A percentile compares a stretch with the other conserved stretches of the same genome.
Evolutionary conservation across 1,140 invertebrate genomes (phyloP).

Genomic region (Anagrus nilaparvatae): DNA sequence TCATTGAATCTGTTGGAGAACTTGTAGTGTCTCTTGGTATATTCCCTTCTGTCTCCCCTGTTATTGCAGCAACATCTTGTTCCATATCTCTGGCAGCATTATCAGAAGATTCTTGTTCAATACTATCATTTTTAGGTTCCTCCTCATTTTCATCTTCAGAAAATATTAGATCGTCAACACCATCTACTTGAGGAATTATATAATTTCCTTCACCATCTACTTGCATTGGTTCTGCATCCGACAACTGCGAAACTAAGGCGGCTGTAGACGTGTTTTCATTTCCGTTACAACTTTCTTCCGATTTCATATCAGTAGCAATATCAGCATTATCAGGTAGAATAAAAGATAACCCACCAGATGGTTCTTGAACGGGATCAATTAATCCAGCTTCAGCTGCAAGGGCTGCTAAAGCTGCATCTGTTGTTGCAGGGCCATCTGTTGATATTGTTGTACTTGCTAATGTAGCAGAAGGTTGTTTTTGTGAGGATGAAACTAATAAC

Average conservation of each 20-base stretch:
- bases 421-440: slow-evolving; percentile 54
- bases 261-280: slow-evolving; percentile 29
- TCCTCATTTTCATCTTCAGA: slow-evolving; percentile 28
- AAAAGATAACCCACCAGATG: slow-evolving; percentile 34
- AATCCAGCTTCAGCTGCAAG: slow-evolving; percentile 55
- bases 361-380: slow-evolving; percentile 46
- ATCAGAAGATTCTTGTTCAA: background rate
- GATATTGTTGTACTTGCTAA: slow-evolving; percentile 43
- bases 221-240: slow-evolving; percentile 34
- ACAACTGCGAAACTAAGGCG: slow-evolving; percentile 28
- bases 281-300: slow-evolving; percentile 37
- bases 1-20: slow-evolving; percentile 10
- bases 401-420: slow-evolving; percentile 53
- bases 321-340: slow-evolving; percentile 32
- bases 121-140: slow-evolving; percentile 14
- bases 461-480: slow-evolving; percentile 46
- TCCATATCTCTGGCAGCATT: slow-evolving; percentile 24
- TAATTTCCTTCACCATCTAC: slow-evolving; percentile 38
- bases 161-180: slow-evolving; percentile 29
- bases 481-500: slow-evolving; percentile 42
- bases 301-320: slow-evolving; percentile 25
- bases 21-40: slow-evolving; percentile 11
- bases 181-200: slow-evolving; percentile 39
- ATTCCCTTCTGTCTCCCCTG: slow-evolving; percentile 12
- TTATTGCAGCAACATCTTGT: slow-evolving; percentile 23